Conservation (phyloP, 64 coral and sea anemone species). For the Hydrozoanthus tunicans region DNA sequence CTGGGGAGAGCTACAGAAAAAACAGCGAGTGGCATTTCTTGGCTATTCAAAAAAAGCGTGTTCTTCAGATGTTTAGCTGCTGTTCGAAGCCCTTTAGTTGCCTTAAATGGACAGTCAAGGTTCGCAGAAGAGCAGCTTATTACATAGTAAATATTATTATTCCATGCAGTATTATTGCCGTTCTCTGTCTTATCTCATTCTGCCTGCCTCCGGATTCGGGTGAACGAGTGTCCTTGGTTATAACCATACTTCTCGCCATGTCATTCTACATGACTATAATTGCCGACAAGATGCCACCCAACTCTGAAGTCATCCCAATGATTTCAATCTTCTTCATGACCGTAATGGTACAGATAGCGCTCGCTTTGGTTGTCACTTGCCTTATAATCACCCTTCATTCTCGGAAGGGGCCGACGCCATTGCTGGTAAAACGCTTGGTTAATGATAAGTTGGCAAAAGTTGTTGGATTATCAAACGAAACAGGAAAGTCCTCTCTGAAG, state of each 20-base stretch:
- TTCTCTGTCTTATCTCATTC: constrained; percentile 7
- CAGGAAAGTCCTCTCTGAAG: background rate
- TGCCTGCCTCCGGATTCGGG: no score
- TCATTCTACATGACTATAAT: no score
- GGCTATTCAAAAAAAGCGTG: background rate
- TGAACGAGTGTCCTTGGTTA: constrained; percentile 36
- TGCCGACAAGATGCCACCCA: no score
- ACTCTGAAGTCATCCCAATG: background rate
- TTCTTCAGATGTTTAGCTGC: background rate
- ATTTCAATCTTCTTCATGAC: constrained; percentile 45
- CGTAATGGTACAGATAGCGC: background rate
- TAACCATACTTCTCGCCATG: background rate
- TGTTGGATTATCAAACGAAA: background rate
- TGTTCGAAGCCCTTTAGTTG: constrained; percentile 11
- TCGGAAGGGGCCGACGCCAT: background rate
- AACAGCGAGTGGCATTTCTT: constrained; percentile 45
- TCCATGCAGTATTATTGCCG: constrained; percentile 47
- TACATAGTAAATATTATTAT: constrained; percentile 45
- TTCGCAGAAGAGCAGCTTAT: constrained; percentile 29
- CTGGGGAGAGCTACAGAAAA: background rate
- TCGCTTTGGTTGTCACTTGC: background rate
- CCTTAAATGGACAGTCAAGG: background rate
- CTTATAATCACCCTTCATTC: background rate
- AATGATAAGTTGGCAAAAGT: background rate
- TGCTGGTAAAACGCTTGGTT: background rate